Evolutionary conservation across 1,140 invertebrate species (phyloP).

Genomic region (Drosophila chauvacae): DNA sequence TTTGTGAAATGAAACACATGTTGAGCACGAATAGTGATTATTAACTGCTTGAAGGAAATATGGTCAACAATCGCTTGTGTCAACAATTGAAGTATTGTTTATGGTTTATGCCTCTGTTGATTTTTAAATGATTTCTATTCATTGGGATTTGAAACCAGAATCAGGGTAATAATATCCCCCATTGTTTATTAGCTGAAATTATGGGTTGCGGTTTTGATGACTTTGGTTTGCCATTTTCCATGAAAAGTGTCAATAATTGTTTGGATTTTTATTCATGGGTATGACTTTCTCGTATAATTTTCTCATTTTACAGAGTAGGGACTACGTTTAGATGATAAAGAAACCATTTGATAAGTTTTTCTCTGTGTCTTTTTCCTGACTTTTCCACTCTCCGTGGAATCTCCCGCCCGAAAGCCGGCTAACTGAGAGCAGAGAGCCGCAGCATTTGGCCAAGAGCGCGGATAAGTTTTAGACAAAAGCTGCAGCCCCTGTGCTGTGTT

Average conservation of each 20-base stretch:
- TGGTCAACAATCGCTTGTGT: constrained; percentile 5
- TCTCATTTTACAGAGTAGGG: neutral
- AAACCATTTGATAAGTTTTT: neutral
- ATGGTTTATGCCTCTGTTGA: constrained; percentile 4
- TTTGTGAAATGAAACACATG: constrained; percentile 4
- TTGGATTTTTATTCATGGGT: too few relatives aligned
- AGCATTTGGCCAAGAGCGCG: constrained; percentile 24
- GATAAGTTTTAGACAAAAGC: constrained; percentile 24
- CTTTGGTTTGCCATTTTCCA: neutral
- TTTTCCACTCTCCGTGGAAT: constrained; percentile 4
- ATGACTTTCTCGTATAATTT: neutral
- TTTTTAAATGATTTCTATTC: constrained; percentile 3
- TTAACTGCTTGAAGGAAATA: constrained; percentile 12
- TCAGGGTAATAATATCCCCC: neutral
- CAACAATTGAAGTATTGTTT: constrained; percentile 3
- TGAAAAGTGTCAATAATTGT: constrained; percentile 2
- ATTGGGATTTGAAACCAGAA: constrained; percentile 3
- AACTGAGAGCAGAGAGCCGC: constrained; percentile 15
- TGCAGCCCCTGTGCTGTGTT: constrained; percentile 19
- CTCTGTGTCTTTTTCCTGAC: neutral
- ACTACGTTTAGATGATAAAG: neutral
- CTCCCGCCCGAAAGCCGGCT: constrained; percentile 29
- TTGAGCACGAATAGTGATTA: neutral
- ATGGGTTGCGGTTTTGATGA: constrained; percentile 5
- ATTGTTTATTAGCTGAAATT: constrained; percentile 5